phyloP scores from a whole-genome alignment of 2,113 vertebrate species.

The Agapornis roseicollis region DNA sequence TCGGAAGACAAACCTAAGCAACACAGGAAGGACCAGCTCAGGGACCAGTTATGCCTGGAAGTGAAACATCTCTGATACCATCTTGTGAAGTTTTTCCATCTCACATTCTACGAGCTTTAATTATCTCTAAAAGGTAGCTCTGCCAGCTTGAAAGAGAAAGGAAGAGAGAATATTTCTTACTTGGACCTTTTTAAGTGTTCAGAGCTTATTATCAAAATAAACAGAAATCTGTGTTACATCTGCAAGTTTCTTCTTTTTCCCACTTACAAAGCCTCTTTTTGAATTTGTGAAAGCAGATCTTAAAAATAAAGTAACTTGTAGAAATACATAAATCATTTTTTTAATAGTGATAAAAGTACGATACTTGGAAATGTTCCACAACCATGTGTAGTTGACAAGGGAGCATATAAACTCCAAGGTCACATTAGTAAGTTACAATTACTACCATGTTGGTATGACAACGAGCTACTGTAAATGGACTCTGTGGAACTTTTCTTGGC shows the following conservation, averaged over 20 bases:
- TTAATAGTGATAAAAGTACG: neutral
- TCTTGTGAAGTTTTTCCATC: neutral
- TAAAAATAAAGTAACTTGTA: neutral
- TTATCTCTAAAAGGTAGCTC: neutral
- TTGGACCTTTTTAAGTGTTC: neutral
- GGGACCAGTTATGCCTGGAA: neutral
- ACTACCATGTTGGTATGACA: neutral
- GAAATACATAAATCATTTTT: neutral
- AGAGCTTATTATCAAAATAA: neutral
- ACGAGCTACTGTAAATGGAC: neutral
- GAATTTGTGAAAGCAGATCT: neutral
- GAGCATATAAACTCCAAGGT: neutral
- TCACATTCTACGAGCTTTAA: neutral
- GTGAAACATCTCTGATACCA: neutral
- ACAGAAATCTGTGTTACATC: neutral
- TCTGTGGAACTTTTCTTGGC: neutral
- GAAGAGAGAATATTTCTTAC: neutral
- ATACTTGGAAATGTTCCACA: neutral
- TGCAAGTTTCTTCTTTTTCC: neutral
- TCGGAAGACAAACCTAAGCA: neutral
- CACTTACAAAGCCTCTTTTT: neutral
- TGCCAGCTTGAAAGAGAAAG: neutral
- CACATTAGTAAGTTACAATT: neutral
- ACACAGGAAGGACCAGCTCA: neutral
- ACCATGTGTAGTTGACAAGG: neutral